Evolutionary conservation across 1,140 invertebrate species (phyloP), one percentile per base, ranked within the genome.

Genomic region (Globodera ellingtonae): DNA sequence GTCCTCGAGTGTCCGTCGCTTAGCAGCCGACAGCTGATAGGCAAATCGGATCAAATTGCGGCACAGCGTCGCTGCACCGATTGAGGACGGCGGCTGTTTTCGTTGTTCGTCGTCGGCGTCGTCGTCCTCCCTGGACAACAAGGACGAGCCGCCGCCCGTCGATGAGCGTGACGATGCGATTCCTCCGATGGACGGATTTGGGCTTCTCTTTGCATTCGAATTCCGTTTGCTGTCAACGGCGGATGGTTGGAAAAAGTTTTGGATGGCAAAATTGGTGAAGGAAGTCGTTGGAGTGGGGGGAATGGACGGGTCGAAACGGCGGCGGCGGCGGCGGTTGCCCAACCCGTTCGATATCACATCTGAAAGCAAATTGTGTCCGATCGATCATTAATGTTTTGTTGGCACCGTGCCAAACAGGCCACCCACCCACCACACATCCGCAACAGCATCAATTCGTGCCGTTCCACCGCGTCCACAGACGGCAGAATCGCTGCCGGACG

Each of bases 31-130:
- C 65, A 90, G 74, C 79, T 91, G 86, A 70, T 85, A 88, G 0
- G 93, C 93, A 90, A 95, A 95, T 88, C 94, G 93, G 67, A 95
- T 90, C 48, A 95, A 90, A 82, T 93, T 91, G 85, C 93, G 92
- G 82, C 94, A 95, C 0, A 95, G 65, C 67, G 75, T 69, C 24
- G 67, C 24, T 70, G 67, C 67, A 13, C 5, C 93, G 10, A 66
- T 71, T 21, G 56, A n/a, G 18, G 13, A 62, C 56, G 13, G 10
- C 15, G 5, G 56, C 18, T 18, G 56, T 15, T 62, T 10, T 18
- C 18, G 56, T 62, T 52, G 50, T 52, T 13, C 50, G 50, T 62
- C 56, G 56, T 18, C 10, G 56, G n/a, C 18, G 18, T 62, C 56
- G 10, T 62, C 18, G 24, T 24, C 24, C 15, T 24, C 24, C 15